Base-by-base conservation (phyloP, 2,888 invertebrate genomes). In the Athalia rosae region DNA sequence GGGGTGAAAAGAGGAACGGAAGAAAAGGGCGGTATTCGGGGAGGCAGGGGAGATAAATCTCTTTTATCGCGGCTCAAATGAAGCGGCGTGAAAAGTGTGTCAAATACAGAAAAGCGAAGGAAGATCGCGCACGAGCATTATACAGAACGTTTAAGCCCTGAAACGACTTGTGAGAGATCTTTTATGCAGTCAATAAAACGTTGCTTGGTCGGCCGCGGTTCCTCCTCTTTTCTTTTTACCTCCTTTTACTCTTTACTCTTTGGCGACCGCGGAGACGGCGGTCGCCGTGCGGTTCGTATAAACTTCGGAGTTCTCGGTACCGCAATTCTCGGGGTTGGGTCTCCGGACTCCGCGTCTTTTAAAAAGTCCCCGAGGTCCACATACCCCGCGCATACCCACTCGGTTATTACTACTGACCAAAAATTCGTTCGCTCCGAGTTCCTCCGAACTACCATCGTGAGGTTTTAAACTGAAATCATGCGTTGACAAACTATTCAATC, bases 251-350 rank as follows among this genome's bases (percentile, higher is more conserved):
- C 11, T 71, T 78, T 63, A 61, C 43, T 61, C 76, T 74, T 77
- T 50, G 73, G 66, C 73, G 63, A 69, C 78, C 80, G 80, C 80
- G 79, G 79, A 76, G 79, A 80, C 78, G 82, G 81, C 82, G 82
- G n/a, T 82, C 83, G 28, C 28, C 28, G 28, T 28, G 80, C 80
- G 48, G 61, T n/a, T 9, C 48, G 41, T 61, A 62, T 61, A 61
- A 62, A 74, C 61, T 74, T 2, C 61, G 80, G 82, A 84, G 81
- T 84, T 85, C 82, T 80, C 73, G 83, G 83, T 84, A 84, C 81
- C 79, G 28, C 48, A 28, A 28, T n/a, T 15, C 78, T 43, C 58
- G 71, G 28, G 28, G 28, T 28, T 66, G 66, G 50, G 66, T 67
- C 61, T 58, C 76, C 15, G 45, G 41, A 11, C n/a, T 67, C 50